A percentile compares a stretch with the other conserved stretches of the same genome.
Evolutionary conservation across 2,113 vertebrate genomes (phyloP).

Genomic region (Empidonax traillii): DNA sequence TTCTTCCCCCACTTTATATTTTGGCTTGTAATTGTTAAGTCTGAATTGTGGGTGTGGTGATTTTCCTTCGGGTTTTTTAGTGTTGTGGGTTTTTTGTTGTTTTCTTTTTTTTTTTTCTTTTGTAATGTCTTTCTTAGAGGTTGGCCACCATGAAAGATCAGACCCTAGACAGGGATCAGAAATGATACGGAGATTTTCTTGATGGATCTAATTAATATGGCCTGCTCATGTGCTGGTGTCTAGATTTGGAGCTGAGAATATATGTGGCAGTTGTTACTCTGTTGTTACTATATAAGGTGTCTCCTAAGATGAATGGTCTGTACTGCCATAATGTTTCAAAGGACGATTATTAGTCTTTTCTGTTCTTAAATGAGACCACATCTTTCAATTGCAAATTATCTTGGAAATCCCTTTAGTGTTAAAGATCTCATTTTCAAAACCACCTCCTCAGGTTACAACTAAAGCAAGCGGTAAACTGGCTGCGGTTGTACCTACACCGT

Average conservation of each 20-base stretch:
- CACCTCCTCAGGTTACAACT: neutral
- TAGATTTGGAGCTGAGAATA: neutral
- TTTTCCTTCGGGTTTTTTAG: neutral
- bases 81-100: neutral
- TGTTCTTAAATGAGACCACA: neutral
- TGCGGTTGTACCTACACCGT: fast-evolving
- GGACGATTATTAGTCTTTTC: neutral
- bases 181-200: neutral
- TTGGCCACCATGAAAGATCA: neutral
- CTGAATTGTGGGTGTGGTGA: neutral
- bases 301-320: neutral
- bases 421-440: slow-evolving; percentile 29
- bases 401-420: slow-evolving; percentile 17
- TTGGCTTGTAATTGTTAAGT: neutral
- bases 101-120: neutral
- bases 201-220: neutral
- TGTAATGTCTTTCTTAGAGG: neutral
- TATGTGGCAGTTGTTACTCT: neutral
- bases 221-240: neutral
- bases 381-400: neutral
- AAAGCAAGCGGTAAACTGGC: neutral
- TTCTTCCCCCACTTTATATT: neutral
- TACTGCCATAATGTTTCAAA: neutral
- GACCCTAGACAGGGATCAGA: neutral
- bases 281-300: neutral